Base-by-base conservation (phyloP, 1,140 invertebrate genomes). In the Pseudomyrmex flavicornis region DNA sequence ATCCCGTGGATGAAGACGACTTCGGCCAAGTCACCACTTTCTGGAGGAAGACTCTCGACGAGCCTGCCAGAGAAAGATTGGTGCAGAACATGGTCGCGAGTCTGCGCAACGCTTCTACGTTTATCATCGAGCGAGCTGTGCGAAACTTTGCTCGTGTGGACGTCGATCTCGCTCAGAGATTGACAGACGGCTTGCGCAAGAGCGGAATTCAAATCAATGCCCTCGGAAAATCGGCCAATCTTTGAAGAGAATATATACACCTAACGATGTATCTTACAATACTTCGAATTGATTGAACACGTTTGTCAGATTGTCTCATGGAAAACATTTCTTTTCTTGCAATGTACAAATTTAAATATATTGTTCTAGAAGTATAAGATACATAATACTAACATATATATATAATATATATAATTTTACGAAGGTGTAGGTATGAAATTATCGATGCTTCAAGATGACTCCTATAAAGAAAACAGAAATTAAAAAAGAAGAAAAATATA, bases 1-100 rank as follows among this genome's bases (percentile, higher is more conserved):
- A 99, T 87, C 96, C 96, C 58, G 96, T 96, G 2, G 96, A 98
- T 90, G 98, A 98, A 85, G 98, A 99, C 90, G 99, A 99, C 93
- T 99, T 96, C 93, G 95, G 96, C 1, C 99, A 99, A 94, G 96
- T 96, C 0, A 96, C 95, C 12, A 89, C 94, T 9, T 99, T 99
- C 94, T 99, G 97, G 95, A 96, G 95, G 35, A 96, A 98, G 86
- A 96, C 97, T 1, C 95, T 99, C 74, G 96, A 96, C 84, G 95
- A 96, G 20, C 96, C 95, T 2, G 97, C 96, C 79, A 96, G 96
- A 87, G 94, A 96, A 56, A 95, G 98, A 59, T 92, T 98, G 70
- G 96, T 97, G 1, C 93, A 96, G 63, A 99, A 99, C 90, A 96
- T 99, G 93, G 97, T 96, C 7, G 96, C 94, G 1, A 96, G 97